phyloP scores from a whole-genome alignment of 2,888 invertebrate genomes.

The Sarcophaga subvicina region DNA sequence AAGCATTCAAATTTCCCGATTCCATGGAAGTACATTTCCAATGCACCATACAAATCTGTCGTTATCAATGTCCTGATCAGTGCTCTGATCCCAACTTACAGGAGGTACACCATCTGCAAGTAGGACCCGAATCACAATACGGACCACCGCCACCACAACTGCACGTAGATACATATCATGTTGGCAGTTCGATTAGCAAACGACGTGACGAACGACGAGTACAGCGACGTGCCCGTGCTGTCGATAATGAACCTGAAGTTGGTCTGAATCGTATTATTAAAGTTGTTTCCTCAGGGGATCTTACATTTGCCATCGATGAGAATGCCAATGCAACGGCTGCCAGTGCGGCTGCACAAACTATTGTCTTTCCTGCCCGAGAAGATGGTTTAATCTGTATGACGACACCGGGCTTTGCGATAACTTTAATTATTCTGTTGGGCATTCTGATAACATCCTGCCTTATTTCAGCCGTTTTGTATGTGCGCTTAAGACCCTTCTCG shows the following conservation, averaged over 20 bases:
- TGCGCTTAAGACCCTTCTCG: constrained; percentile 89
- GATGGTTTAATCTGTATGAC: constrained; percentile 94
- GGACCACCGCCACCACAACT: constrained; percentile 87
- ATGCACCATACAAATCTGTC: constrained; percentile 96
- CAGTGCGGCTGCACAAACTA: constrained; percentile 84
- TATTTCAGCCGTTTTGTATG: constrained; percentile 92
- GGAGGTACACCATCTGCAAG: constrained; percentile 84
- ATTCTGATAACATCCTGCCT: constrained; percentile 93
- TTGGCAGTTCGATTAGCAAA: constrained; percentile 85
- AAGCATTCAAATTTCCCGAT: constrained; percentile 97
- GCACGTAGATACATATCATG: constrained; percentile 85
- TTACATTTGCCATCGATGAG: constrained; percentile 92
- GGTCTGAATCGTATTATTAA: constrained; percentile 94
- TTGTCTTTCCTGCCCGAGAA: constrained; percentile 88
- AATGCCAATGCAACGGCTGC: constrained; percentile 84
- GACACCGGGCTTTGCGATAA: constrained; percentile 95
- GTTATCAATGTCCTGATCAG: constrained; percentile 96
- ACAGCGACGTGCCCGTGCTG: constrained; percentile 84
- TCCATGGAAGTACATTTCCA: constrained; percentile 98
- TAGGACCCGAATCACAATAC: constrained; percentile 85
- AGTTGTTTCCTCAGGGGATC: constrained; percentile 95
- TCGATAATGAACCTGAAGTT: constrained; percentile 90
- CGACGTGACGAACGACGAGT: constrained; percentile 88
- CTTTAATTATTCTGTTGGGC: constrained; percentile 90
- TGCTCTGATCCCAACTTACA: constrained; percentile 87